Percentiles rank a stretch among this genome's conserved stretches.
phyloP scores from a whole-genome alignment of 2,888 invertebrate genomes.

The Caenorhabditis virilis region DNA sequence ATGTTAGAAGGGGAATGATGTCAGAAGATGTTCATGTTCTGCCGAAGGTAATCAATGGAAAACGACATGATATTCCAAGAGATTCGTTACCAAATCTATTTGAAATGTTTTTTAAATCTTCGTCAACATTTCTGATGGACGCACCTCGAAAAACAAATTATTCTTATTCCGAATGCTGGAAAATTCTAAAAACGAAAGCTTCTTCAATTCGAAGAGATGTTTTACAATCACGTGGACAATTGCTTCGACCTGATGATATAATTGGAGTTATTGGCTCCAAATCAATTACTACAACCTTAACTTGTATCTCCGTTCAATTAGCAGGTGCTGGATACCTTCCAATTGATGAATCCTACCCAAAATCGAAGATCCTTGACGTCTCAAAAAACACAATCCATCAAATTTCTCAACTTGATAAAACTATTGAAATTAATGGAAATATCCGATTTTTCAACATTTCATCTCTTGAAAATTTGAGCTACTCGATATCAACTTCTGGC shows the following conservation, averaged over 20 bases:
- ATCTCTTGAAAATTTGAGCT: conserved; percentile 35
- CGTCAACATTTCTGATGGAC: neutral
- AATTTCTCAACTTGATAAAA: neutral
- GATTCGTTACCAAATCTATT: conserved; percentile 5
- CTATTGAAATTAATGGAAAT: neutral
- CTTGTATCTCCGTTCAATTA: conserved; percentile 1
- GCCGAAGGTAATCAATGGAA: conserved; percentile 1
- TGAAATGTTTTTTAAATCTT: neutral
- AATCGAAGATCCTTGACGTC: conserved; percentile 10
- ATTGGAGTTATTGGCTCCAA: conserved; percentile 41
- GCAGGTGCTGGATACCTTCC: conserved; percentile 26
- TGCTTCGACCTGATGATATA: conserved; percentile 43
- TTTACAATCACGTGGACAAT: conserved; percentile 12
- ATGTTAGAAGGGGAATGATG: neutral
- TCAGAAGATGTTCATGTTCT: neutral
- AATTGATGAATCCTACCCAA: conserved; percentile 18
- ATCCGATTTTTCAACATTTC: neutral
- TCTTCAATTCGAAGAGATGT: neutral
- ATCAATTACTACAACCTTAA: conserved; percentile 19
- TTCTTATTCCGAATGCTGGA: neutral
- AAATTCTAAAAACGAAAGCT: neutral
- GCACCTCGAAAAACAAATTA: neutral
- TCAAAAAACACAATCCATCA: conserved; percentile 6
- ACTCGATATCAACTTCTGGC: conserved; percentile 66
- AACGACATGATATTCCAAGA: conserved; percentile 8